Evolutionary conservation across 2,113 vertebrate genomes (phyloP).

Genomic region (Thamnophis sirtalis): DNA sequence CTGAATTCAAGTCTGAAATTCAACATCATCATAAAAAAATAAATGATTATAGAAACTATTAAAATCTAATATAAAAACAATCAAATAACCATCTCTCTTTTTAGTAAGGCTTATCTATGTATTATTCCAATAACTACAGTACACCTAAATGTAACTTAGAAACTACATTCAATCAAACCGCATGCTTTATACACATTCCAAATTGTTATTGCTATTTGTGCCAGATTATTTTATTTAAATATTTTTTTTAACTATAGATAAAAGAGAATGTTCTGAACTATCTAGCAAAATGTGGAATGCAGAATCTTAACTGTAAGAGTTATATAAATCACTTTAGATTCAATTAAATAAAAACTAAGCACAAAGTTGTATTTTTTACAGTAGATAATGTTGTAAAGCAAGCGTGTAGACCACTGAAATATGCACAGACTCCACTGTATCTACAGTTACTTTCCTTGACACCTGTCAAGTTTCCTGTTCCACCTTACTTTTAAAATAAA

Average conservation of each 20-base stretch:
- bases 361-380: neutral
- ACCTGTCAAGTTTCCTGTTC: neutral
- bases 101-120: neutral
- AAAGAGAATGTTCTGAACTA: neutral
- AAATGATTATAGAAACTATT: neutral
- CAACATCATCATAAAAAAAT: neutral
- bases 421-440: neutral
- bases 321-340: neutral
- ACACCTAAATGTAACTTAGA: neutral
- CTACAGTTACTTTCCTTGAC: neutral
- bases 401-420: neutral
- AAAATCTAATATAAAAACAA: neutral
- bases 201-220: neutral
- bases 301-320: neutral
- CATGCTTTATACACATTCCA: neutral
- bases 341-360: neutral
- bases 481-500: neutral
- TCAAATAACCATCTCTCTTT: neutral
- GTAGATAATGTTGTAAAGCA: neutral
- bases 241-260: neutral
- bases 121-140: neutral
- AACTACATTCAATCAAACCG: neutral
- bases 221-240: slow-evolving; percentile 11
- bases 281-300: neutral
- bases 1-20: neutral